Conservation (phyloP, 2,113 vertebrate genomes). For the Chlamydotis undulata region DNA sequence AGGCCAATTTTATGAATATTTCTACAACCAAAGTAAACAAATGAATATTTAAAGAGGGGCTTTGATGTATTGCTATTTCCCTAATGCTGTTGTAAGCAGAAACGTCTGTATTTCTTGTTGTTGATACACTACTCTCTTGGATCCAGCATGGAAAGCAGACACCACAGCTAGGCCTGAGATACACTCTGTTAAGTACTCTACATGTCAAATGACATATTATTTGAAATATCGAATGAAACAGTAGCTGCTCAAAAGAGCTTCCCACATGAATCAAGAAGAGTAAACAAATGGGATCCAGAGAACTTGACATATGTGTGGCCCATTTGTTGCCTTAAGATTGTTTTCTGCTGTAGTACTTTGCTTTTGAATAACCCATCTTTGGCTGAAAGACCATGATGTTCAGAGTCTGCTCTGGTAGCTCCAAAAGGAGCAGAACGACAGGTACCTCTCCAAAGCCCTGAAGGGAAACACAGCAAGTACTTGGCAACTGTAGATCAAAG, state of each 20-base stretch:
- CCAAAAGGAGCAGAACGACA: background rate
- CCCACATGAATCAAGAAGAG: background rate
- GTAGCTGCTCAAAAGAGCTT: background rate
- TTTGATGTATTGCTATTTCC: background rate
- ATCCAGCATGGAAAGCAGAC: background rate
- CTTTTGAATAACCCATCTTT: background rate
- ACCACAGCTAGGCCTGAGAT: background rate
- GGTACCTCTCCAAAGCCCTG: background rate
- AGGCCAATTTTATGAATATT: background rate
- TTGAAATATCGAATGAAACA: background rate
- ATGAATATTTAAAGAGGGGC: background rate
- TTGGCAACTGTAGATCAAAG: background rate
- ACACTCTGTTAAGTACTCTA: background rate
- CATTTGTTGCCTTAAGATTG: background rate
- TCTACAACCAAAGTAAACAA: background rate
- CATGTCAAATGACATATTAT: background rate
- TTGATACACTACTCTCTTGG: background rate
- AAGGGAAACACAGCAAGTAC: background rate
- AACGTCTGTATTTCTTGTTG: background rate
- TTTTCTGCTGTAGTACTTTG: background rate
- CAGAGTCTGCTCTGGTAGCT: background rate
- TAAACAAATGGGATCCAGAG: background rate
- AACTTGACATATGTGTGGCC: background rate
- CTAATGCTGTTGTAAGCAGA: background rate
- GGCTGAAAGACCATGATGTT: background rate